Evolutionary conservation across 30 jellyfish, hydroid and myxozoan genomes (phyloP).

Genomic region (Nemopilema nomurai): DNA sequence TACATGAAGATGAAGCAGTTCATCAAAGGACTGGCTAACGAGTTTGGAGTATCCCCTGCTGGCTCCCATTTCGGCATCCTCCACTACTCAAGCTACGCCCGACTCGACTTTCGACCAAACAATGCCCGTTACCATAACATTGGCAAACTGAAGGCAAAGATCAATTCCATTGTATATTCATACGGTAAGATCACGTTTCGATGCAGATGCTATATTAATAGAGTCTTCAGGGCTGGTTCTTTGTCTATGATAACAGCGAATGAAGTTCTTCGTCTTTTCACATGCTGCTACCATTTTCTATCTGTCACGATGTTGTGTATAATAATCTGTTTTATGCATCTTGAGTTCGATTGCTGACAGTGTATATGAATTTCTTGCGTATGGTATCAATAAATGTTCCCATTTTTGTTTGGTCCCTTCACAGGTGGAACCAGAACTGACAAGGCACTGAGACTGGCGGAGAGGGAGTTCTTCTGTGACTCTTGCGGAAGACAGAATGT

Average conservation of each 20-base stretch:
- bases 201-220: too few species aligned
- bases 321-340: background rate
- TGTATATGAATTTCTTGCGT: too few species aligned
- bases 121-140: constrained; percentile 63
- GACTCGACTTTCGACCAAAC: constrained; percentile 50
- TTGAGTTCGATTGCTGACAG: background rate
- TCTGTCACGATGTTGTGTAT: background rate
- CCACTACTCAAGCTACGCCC: constrained; percentile 74
- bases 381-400: background rate
- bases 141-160: constrained; percentile 43
- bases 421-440: constrained; percentile 85
- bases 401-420: too few species aligned
- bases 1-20: constrained; percentile 61
- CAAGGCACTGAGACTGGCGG: constrained; percentile 67
- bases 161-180: constrained; percentile 38
- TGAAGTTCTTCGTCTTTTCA: too few species aligned
- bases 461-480: constrained; percentile 68
- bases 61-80: constrained; percentile 85
- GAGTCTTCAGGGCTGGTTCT: too few species aligned
- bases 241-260: too few species aligned
- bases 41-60: constrained; percentile 54
- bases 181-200: constrained; percentile 33
- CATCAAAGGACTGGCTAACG: constrained; percentile 57
- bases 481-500: constrained; percentile 60
- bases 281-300: too few species aligned